Base-by-base conservation (phyloP, 1,140 invertebrate genomes). In the Formica exsecta region DNA sequence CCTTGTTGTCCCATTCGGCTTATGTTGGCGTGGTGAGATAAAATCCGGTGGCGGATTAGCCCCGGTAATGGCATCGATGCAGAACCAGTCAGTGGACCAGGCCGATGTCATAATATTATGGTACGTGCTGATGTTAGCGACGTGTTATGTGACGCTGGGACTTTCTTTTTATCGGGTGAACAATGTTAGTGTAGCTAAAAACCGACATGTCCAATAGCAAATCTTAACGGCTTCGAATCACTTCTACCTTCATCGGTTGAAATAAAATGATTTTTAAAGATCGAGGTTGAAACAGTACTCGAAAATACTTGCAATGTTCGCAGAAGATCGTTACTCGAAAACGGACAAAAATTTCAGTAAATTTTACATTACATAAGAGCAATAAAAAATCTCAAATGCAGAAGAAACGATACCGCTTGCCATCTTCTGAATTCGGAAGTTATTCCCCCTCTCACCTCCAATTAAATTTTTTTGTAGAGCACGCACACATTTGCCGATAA, bases 91-190 rank as follows among this genome's bases (percentile, higher is more conserved):
- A 86, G 83, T 81, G 90, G 51, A 81, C 80, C 51, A 11, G 22
- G 13, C n/a, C 29, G 87, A 62, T 86, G 90, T 91, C 90, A 91
- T 68, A 91, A 91, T 91, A 91, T 91, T 91, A 74, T 91, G 79
- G 13, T 85, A 83, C 87, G 59, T 13, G 61, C 29, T 62, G 36
- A 32, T 80, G 59, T 62, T 79, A 74, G 36, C n/a, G 51, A 41
- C 19, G 9, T 68, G 13, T 68, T 22, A 32, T 57, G 57, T 68
- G 85, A 83, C 86, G 32, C 19, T 59, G 51, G 54, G 29, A 61
- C 59, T 65, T 44, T 29, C 38, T 36, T 73, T 83, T 83, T 38
- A 44, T 38, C 36, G 44, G 8, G 7, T 25, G 4, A 64, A 38
- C 70, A 66, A 66, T 74, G 25, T 36, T 41, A 36, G 36, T 44